Base-by-base conservation (phyloP, 2,113 vertebrate species). In the Alexandromys fortis region DNA sequence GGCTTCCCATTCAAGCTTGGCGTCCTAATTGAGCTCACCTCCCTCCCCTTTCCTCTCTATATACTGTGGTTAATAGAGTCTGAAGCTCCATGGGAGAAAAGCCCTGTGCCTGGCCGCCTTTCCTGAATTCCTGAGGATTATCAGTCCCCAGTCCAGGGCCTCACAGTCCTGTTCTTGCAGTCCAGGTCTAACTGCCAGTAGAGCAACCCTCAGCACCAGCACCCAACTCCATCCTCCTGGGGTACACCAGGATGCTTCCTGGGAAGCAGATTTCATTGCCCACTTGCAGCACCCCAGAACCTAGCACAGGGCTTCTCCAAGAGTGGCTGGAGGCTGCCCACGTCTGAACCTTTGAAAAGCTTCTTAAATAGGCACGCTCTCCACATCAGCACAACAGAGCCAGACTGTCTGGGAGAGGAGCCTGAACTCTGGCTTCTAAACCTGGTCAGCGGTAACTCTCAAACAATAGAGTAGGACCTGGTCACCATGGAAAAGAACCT, bases 11-110 rank as follows among this genome's bases (percentile, higher is more conserved):
- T 73, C 33, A 33, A 33, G 21, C 45, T 88, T 67, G 68, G 42
- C 30, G 3, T 24, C 30, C 16, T 22, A 12, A 12, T 21, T n/a
- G 5, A 61, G 45, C 61, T 35, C 0, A 0, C 24, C 47, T 30
- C 30, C 1, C 19, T 13, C 28, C 4, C 5, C 68, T 45, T 28
- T 42, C 33, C 7, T 33, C 10, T 35, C 5, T 26, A 24, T 9
- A 7, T 11, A 3, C 9, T 83, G 13, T 17, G 90, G 30, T 78
- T 75, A 49, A 21, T 13, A 5, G 45, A 90, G 75, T 42, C 67
- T 47, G 58, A 77, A 52, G 35, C 5, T n/a, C 47, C 24, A 3
- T 1, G 3, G 52, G 49, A 72, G 16, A 47, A 52, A 79, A 79
- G 11, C 70, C 45, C 30, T 63, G 85, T 10, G 26, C 73, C 55